Percentiles rank a stretch among this genome's conserved stretches.
These are phyloP conservation scores for Synanthedon tipuliformis DNA, from an alignment of 2,888 invertebrate genomes.

Conservation along the genomic window DNA sequence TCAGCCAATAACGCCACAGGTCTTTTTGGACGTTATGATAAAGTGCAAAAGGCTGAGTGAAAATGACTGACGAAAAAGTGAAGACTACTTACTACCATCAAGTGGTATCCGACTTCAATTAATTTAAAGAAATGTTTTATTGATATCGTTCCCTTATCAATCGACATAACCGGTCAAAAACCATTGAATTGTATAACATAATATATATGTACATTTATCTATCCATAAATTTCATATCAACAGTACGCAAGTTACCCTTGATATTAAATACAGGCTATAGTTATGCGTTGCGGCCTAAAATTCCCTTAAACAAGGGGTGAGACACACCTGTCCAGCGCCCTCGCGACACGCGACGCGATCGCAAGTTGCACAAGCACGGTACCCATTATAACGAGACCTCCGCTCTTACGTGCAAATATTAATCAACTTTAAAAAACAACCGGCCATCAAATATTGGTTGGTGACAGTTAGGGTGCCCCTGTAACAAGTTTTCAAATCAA, in stretches of 20 bases:
- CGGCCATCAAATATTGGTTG: slow-evolving; percentile 25
- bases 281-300: slow-evolving; percentile 50
- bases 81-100: no score
- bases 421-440: not conserved
- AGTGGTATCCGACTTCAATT: no score
- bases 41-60: no score
- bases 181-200: not conserved
- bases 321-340: slow-evolving; percentile 63
- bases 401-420: not conserved
- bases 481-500: slow-evolving; percentile 41
- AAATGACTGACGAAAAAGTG: no score
- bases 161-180: not conserved
- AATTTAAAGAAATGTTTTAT: no score
- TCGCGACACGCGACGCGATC: slow-evolving; percentile 56
- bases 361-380: slow-evolving; percentile 35
- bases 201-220: not conserved
- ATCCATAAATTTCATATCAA: no score
- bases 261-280: slow-evolving; percentile 36
- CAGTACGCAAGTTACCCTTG: slow-evolving; percentile 24
- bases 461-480: slow-evolving; percentile 31
- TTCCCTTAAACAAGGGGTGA: slow-evolving; percentile 61
- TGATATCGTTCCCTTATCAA: not conserved
- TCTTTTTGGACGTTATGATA: no score
- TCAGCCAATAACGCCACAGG: no score
- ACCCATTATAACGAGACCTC: slow-evolving; percentile 34